Evolutionary conservation across 2,888 invertebrate genomes (phyloP).

Genomic region (Lomographa bimaculata): DNA sequence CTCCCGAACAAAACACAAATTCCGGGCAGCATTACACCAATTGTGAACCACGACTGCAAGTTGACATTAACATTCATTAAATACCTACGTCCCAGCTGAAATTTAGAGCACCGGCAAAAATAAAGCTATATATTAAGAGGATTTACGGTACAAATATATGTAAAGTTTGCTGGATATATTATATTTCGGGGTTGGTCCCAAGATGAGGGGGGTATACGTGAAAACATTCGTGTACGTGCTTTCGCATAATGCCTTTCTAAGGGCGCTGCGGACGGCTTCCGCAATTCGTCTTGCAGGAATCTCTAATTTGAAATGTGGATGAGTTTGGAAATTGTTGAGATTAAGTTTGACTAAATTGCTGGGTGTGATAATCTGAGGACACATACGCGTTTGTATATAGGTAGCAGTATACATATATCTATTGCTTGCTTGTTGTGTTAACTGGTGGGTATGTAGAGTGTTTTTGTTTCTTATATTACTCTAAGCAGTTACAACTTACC

Average conservation of each 20-base stretch:
- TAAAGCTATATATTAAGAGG: slow-evolving; percentile 81
- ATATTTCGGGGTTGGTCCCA: slow-evolving; percentile 79
- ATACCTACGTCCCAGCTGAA: slow-evolving; percentile 71
- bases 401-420: too few relatives aligned
- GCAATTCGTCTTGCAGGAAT: slow-evolving; percentile 82
- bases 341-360: too few relatives aligned
- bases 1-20: slow-evolving; percentile 42
- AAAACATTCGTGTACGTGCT: slow-evolving; percentile 80
- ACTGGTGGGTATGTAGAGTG: too few relatives aligned
- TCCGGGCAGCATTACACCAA: slow-evolving; percentile 55
- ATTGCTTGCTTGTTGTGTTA: too few relatives aligned
- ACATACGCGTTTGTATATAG: too few relatives aligned
- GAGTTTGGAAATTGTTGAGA: slow-evolving; percentile 64
- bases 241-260: slow-evolving; percentile 76
- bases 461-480: too few relatives aligned
- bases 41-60: slow-evolving; percentile 63
- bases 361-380: too few relatives aligned
- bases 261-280: slow-evolving; percentile 74
- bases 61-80: slow-evolving; percentile 78
- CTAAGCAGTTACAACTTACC: too few relatives aligned
- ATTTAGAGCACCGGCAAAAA: slow-evolving; percentile 80
- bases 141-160: slow-evolving; percentile 84
- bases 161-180: slow-evolving; percentile 83
- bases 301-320: slow-evolving; percentile 82
- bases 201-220: slow-evolving; percentile 77